These are phyloP conservation scores for Homarus gammarus DNA, from an alignment of 2,888 invertebrate species.

Conservation along the genomic window DNA sequence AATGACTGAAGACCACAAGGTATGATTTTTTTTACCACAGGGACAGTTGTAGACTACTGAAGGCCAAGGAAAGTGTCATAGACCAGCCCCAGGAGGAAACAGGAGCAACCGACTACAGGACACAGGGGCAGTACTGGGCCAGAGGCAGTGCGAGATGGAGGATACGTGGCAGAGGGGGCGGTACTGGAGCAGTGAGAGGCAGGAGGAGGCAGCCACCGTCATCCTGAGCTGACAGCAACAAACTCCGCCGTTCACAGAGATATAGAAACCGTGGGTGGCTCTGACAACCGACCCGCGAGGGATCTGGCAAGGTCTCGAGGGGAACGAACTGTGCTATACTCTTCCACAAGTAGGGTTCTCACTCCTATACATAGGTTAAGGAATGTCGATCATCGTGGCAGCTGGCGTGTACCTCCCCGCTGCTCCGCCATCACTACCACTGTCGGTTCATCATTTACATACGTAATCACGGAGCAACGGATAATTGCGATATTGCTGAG, in stretches of 20 bases:
- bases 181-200: no score
- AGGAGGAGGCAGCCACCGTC: no score
- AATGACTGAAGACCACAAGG: no score
- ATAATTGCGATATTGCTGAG: constrained; percentile 67
- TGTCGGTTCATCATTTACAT: constrained; percentile 62
- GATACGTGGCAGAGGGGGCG: no score
- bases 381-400: constrained; percentile 13
- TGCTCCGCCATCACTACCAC: constrained; percentile 10
- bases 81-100: no score
- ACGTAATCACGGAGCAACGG: constrained; percentile 60
- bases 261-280: constrained; percentile 39
- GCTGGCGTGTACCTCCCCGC: neutral
- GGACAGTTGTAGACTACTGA: no score
- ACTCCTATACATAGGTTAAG: constrained; percentile 1
- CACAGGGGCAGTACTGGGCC: no score
- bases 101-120: no score
- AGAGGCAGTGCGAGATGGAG: no score
- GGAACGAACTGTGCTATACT: constrained; percentile 15
- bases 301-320: constrained; percentile 9
- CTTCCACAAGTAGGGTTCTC: neutral
- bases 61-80: no score
- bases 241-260: constrained; percentile 24
- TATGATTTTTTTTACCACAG: no score
- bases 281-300: constrained; percentile 21
- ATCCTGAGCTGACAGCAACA: constrained; percentile 17